phyloP scores from a whole-genome alignment of 1,140 invertebrate genomes.

The Caenorhabditis tropicalis region DNA sequence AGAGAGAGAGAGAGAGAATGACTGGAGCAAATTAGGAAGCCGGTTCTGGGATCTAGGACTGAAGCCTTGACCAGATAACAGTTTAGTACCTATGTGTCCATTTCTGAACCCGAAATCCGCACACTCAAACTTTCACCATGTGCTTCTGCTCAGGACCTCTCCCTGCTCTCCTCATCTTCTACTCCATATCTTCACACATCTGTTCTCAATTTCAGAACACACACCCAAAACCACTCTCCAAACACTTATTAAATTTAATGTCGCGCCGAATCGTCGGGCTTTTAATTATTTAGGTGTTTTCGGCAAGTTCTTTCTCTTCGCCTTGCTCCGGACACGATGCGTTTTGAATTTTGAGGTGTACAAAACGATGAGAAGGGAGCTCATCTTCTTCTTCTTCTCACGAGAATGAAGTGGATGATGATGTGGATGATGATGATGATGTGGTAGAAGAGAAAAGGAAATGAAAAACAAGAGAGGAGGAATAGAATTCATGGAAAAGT shows the following conservation, averaged over 20 bases:
- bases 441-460: neutral
- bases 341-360: neutral
- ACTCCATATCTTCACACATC: neutral
- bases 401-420: neutral
- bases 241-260: constrained; percentile 45
- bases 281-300: constrained; percentile 45
- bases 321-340: neutral
- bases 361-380: neutral
- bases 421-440: constrained; percentile 34
- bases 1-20: neutral
- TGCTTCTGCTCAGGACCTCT: constrained; percentile 18
- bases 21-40: neutral
- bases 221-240: neutral
- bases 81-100: neutral
- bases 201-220: constrained; percentile 41
- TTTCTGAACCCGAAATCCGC: neutral
- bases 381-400: neutral
- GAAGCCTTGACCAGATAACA: too few relatives aligned
- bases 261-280: neutral
- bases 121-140: neutral
- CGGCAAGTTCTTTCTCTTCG: neutral
- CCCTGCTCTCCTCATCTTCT: neutral
- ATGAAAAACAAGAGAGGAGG: neutral
- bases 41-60: neutral
- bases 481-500: neutral